Conservation (phyloP, 2,113 vertebrate genomes). For the Carettochelys insculpta region DNA sequence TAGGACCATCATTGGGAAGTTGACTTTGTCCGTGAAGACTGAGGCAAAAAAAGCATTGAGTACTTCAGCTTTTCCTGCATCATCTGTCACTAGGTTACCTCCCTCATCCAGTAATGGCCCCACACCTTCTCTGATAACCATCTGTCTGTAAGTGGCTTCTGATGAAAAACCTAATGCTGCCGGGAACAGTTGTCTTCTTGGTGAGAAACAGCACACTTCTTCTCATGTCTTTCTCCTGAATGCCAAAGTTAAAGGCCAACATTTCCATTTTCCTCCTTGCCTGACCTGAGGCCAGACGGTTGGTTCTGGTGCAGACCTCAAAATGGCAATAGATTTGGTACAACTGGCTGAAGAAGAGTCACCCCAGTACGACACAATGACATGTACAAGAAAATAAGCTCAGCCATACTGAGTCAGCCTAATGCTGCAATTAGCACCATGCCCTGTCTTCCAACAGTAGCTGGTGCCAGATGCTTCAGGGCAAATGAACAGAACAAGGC, state of each 20-base stretch:
- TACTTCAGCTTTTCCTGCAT: too few species aligned
- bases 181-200: conserved; percentile 21
- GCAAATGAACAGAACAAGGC: not conserved
- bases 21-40: too few species aligned
- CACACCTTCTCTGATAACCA: too few species aligned
- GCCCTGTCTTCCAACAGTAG: not conserved
- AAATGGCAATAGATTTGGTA: not conserved
- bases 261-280: not conserved
- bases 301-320: not conserved
- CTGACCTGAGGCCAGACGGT: rapidly evolving
- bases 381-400: not conserved
- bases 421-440: not conserved
- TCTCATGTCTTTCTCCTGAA: conserved; percentile 7
- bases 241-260: not conserved
- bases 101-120: too few species aligned
- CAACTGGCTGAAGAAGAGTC: not conserved
- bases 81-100: too few species aligned
- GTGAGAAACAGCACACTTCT: conserved; percentile 64
- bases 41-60: too few species aligned
- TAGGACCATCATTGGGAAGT: too few species aligned
- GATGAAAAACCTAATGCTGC: conserved; percentile 43
- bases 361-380: not conserved
- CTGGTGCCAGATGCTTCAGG: not conserved
- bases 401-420: not conserved
- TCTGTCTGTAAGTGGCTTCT: conserved; percentile 60